Evolutionary conservation across 2,113 vertebrate genomes (phyloP), one percentile per base, ranked within the genome.

Genomic region (Ondatra zibethicus): DNA sequence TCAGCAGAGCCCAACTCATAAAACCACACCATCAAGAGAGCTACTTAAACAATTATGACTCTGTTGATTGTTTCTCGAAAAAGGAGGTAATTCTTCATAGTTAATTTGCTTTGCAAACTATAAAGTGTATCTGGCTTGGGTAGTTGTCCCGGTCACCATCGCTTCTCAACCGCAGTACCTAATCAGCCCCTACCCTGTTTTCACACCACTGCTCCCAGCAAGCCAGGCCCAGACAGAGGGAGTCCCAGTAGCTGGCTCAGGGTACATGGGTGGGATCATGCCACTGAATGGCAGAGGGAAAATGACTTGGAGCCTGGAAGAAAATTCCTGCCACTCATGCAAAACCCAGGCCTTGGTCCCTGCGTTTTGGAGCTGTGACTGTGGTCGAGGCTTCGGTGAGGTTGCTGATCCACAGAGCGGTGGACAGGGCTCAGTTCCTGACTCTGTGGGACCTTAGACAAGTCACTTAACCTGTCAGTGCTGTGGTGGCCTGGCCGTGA

Each of bases 391-490:
- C 73, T 36, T 65, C 12, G 52, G 68, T 52, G 50, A 47, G 10
- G 61, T 17, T 31, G 17, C 39, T 4, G 10, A 84, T 45, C 61
- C 23, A 29, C 3, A 25, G 80, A 13, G 1, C 10, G 0, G 39
- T 58, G 68, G n/a, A 10, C 3, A 0, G 85, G 63, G 27, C n/a
- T 96, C n/a, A 36, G 73, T 58, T 66, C 58, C 65, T 55, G 42
- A n/a, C 88, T 90, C 78, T 3, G 47, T 50, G 93, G 92, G 76
- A 92, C 88, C 96, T 77, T 81, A 70, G 9, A 45, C 45, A 27
- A 95, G 95, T 94, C 95, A 95, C 90, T 95, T 97, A 92, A 95
- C 96, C 97, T 75, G 70, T 85, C 93, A 1, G 63, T 33, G 45
- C 89, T 17, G 0, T 21, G 47, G 72, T 42, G 81, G 42, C 73